Base-by-base conservation (phyloP, 1,140 invertebrate genomes). In the Caenorhabditis remanei region DNA sequence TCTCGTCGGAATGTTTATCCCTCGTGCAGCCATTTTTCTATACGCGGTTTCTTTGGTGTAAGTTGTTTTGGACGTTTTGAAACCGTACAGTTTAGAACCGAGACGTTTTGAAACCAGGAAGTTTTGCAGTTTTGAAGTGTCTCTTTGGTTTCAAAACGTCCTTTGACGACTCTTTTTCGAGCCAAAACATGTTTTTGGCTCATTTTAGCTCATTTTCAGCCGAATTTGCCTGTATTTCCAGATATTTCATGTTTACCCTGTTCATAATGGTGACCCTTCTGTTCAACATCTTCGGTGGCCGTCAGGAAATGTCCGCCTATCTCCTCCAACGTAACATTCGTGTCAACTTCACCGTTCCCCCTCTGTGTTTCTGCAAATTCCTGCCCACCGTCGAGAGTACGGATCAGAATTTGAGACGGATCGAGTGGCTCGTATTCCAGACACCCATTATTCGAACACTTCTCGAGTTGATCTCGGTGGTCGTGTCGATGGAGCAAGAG, bases 21-120 rank as follows among this genome's bases (percentile, higher is more conserved):
- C 92, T 50, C 55, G 91, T 50, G 88, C 91, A 11, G 90, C 89
- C 41, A 84, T 89, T 1, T 92, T 92, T 53, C 83, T 92, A 9
- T 92, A 92, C 86, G 91, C 91, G 4, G 87, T 92, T 79, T 92
- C 92, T 3, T 61, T 92, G 8, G 91, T 92, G 85, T 91, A 88
- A 87, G 85, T 85, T 48, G n/a, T 86, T 43, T 48, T 19, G 32
- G 21, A 19, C 13, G 21, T 24, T 84, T 55, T 19, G 13, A 24
- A 24, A 24, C 56, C 7, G 4, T n/a, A n/a, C n/a, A n/a, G n/a
- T n/a, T n/a, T n/a, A n/a, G n/a, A n/a, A n/a, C n/a, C n/a, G 7
- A 7, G 7, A 8, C n/a, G 48, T 87, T 87, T 85, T 13, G 43
- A 43, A 41, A 56, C 6, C 2, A 41, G 14, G 5, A 21, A 55